These are phyloP conservation scores for Halcyon malimbica DNA, from an alignment of 2,113 vertebrate genomes.

Conservation along the genomic window DNA sequence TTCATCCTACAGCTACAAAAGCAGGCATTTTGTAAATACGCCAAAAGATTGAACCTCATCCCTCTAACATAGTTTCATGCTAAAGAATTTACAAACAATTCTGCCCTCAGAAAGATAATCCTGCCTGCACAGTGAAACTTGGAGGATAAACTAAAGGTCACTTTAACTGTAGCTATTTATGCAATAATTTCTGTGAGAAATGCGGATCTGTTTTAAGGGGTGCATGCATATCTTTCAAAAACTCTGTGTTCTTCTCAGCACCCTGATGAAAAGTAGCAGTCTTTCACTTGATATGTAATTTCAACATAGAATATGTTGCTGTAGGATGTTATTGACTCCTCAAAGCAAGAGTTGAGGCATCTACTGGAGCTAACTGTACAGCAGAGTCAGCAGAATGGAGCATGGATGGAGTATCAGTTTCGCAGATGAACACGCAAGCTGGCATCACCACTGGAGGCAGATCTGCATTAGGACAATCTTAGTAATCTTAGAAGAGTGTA, in stretches of 20 bases:
- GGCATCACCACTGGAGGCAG: not conserved
- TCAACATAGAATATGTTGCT: not conserved
- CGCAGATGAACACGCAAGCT: not conserved
- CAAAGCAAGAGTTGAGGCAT: not conserved
- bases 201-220: not conserved
- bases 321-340: not conserved
- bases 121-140: not conserved
- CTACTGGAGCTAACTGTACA: not conserved
- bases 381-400: not conserved
- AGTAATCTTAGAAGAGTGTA: not conserved
- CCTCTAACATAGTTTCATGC: not conserved
- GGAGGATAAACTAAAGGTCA: not conserved
- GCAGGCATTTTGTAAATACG: not conserved
- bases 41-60: not conserved
- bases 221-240: not conserved
- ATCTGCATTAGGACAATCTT: not conserved
- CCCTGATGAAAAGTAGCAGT: not conserved
- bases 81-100: not conserved
- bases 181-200: not conserved
- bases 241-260: not conserved
- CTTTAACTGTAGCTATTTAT: not conserved
- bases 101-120: not conserved
- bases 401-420: not conserved
- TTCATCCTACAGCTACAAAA: not conserved
- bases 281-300: not conserved